Evolutionary conservation across 2,113 vertebrate species (phyloP), one percentile per base, ranked within the genome.

Genomic region (Synodontis membranacea): DNA sequence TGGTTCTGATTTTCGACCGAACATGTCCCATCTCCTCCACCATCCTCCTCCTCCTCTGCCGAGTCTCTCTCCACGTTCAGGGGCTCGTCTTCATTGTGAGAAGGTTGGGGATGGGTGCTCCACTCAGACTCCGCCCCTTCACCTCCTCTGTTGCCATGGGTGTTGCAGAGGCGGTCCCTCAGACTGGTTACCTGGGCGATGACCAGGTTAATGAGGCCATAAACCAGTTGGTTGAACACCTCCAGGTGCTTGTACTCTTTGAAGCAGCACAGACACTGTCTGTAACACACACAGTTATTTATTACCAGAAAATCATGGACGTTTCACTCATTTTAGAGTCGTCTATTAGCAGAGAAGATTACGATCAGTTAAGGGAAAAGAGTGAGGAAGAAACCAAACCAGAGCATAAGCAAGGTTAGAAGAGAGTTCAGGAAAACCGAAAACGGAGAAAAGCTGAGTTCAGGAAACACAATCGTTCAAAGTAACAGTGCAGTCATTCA

Each of bases 241-340:
- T 99, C 98, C 95, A 99, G 94, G 94, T 99, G 98, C 92, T 99
- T 99, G 95, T 99, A 99, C 93, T 99, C 98, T 94, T 99, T 99
- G 95, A 99, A 99, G 95, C 98, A 99, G 96, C 98, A 99, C 50
- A 99, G 96, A 96, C 98, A 99, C 93, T 99, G 98, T 91, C 98
- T 99, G 92, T 2, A 93, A 58, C 28, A 58, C 1, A 56, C 19
- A 68, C 2, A 46, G 23, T 17, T 28, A 19, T 54, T 9, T 3
- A 60, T 8, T 60, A 12, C 9, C 4, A 31, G 5, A 64, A 64
- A 4, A 10, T 64, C 28, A 14, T 14, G 28, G 1, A 31, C 11
- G 3, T 64, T 64, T 62, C 15, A 64, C 12, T 64, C 5, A 64
- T 31, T 64, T 12, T 31, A 31, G n/a, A 64, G 4, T 14, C 62